Evolutionary conservation across 2,888 invertebrate species (phyloP).

Genomic region (Agrilus mali): DNA sequence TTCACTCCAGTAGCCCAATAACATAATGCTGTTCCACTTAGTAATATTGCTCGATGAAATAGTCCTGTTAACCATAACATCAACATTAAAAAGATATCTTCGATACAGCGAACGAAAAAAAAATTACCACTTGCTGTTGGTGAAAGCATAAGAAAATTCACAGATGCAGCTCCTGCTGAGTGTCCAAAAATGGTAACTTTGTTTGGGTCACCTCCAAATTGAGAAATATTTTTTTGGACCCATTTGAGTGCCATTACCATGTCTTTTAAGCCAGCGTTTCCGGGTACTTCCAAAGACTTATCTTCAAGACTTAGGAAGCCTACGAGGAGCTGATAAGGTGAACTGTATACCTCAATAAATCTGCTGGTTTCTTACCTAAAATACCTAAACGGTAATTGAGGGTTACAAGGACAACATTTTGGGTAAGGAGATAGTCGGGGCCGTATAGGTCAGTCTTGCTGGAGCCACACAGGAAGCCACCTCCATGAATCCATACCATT

Average conservation of each 20-base stretch:
- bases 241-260: no score
- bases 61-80: constrained; percentile 9
- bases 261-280: no score
- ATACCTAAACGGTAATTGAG: constrained; percentile 31
- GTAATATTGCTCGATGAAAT: constrained; percentile 22
- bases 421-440: constrained; percentile 28
- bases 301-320: no score
- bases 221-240: not conserved
- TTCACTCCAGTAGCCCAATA: constrained; percentile 14
- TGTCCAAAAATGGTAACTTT: not conserved
- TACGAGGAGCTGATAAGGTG: not conserved
- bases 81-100: no score
- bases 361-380: constrained; percentile 20
- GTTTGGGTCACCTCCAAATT: constrained; percentile 4
- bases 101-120: no score
- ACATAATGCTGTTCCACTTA: constrained; percentile 19
- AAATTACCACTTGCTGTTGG: not conserved
- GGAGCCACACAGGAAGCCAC: constrained; percentile 28
- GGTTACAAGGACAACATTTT: constrained; percentile 28
- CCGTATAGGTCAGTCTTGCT: constrained; percentile 24
- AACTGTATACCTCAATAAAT: not conserved
- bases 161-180: no score
- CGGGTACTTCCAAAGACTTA: no score
- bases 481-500: constrained; percentile 35
- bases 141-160: no score